Percentiles rank a stretch among this genome's conserved stretches.
phyloP scores from a whole-genome alignment of 2,113 vertebrate genomes.

The Salvator merianae region DNA sequence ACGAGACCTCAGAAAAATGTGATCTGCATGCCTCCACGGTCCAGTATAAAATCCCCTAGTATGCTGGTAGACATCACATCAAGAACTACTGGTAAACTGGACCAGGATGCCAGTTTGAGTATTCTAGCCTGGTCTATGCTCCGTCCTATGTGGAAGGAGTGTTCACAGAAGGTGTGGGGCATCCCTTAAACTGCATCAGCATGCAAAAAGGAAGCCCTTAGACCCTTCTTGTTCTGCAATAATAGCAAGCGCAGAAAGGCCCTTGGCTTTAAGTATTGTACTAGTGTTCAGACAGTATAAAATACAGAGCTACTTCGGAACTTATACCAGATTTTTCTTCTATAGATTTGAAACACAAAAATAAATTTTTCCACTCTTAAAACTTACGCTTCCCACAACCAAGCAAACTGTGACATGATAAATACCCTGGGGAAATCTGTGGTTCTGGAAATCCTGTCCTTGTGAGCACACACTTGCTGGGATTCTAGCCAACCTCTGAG shows the following conservation, averaged over 20 bases:
- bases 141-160: too few species aligned
- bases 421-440: slow-evolving; percentile 59
- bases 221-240: too few species aligned
- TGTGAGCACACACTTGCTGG: slow-evolving; percentile 44
- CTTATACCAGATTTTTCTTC: slow-evolving; percentile 40
- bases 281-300: not conserved
- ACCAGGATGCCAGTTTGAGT: too few species aligned
- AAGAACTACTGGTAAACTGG: too few species aligned
- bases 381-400: slow-evolving; percentile 55
- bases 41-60: too few species aligned
- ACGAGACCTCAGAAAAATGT: too few species aligned
- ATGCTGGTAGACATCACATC: too few species aligned
- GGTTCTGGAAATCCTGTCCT: slow-evolving; percentile 64
- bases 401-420: slow-evolving; percentile 53
- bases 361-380: slow-evolving; percentile 41
- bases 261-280: not conserved
- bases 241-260: not conserved
- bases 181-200: too few species aligned
- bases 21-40: too few species aligned
- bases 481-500: slow-evolving; percentile 58
- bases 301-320: slow-evolving; percentile 27
- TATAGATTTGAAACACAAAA: slow-evolving; percentile 13
- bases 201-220: too few species aligned
- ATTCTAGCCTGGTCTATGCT: too few species aligned
- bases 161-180: too few species aligned